A percentile compares a stretch with the other conserved stretches of the same genome.
phyloP scores from a whole-genome alignment of 1,140 invertebrate genomes.

The Drosophila jambulina region DNA sequence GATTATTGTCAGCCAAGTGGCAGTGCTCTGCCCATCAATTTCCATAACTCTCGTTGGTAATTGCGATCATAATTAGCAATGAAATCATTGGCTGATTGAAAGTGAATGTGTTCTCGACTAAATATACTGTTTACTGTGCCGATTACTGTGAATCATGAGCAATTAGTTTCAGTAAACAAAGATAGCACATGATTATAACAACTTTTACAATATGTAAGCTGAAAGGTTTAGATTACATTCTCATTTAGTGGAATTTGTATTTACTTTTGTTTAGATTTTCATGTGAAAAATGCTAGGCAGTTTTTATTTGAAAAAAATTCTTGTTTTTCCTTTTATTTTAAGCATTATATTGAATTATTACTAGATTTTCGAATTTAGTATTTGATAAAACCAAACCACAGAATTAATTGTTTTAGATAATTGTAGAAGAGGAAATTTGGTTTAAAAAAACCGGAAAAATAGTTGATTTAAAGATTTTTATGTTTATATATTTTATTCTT shows the following conservation, averaged over 20 bases:
- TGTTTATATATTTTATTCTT: background rate
- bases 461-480: background rate
- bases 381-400: no score
- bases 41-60: constrained; percentile 39
- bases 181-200: background rate
- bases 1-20: constrained; percentile 43
- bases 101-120: constrained; percentile 17
- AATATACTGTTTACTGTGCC: background rate
- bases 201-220: background rate
- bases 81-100: constrained; percentile 11
- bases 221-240: background rate
- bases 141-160: constrained; percentile 2
- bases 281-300: background rate
- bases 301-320: no score
- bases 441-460: no score
- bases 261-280: background rate
- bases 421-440: no score
- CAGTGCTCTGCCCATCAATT: constrained; percentile 34
- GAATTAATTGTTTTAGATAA: no score
- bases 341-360: no score
- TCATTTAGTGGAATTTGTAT: background rate
- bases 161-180: background rate
- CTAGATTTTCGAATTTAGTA: no score
- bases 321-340: no score
- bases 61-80: constrained; percentile 29